Evolutionary conservation across 2,888 invertebrate species (phyloP).

Genomic region (Cephus pulcher): DNA sequence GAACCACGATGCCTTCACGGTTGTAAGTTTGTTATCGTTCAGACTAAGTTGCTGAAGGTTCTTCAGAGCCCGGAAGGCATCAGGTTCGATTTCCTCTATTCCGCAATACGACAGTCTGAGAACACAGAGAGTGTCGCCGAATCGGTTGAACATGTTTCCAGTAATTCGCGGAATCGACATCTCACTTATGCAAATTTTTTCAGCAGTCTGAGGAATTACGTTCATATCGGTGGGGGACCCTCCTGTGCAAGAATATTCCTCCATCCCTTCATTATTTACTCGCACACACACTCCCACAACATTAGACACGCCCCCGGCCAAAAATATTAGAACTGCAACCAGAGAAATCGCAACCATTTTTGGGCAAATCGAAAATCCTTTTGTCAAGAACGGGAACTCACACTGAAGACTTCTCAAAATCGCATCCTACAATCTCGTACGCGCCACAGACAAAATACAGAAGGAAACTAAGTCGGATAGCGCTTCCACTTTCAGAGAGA

Average conservation of each 20-base stretch:
- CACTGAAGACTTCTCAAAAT: not conserved
- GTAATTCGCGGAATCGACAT: conserved; percentile 51
- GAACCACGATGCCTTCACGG: conserved; percentile 53
- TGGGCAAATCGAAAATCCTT: not conserved
- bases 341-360: conserved; percentile 33
- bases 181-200: conserved; percentile 48
- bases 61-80: conserved; percentile 45
- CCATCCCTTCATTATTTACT: conserved; percentile 45
- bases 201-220: conserved; percentile 39
- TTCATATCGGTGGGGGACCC: conserved; percentile 49
- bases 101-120: conserved; percentile 54
- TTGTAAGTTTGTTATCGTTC: conserved; percentile 49
- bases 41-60: conserved; percentile 57
- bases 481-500: too few relatives aligned
- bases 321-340: conserved; percentile 27
- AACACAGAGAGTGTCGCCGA: conserved; percentile 49
- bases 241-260: conserved; percentile 50
- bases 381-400: not conserved
- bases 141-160: conserved; percentile 46
- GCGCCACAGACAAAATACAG: not conserved
- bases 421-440: not conserved
- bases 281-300: conserved; percentile 42
- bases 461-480: not conserved
- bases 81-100: conserved; percentile 51
- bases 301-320: conserved; percentile 28